These are phyloP conservation scores for Meriones unguiculatus DNA, from an alignment of 2,113 vertebrate species.

Conservation along the genomic window DNA sequence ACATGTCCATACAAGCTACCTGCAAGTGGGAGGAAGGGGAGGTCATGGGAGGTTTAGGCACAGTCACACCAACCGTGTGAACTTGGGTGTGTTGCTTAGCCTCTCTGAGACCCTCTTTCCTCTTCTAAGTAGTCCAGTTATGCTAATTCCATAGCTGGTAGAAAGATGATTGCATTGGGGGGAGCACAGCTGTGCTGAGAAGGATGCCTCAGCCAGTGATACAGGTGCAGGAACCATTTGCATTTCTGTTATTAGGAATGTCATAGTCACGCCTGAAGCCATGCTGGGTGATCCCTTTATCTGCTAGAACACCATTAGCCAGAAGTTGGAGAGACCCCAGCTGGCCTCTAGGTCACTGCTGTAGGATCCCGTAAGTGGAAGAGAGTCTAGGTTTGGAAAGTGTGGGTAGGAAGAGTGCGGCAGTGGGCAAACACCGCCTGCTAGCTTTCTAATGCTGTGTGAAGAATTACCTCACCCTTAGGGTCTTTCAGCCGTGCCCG, in stretches of 20 bases:
- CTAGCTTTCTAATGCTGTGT: background rate
- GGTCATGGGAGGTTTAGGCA: background rate
- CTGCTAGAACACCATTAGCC: background rate
- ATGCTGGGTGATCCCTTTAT: background rate
- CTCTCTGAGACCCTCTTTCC: slow-evolving; percentile 1
- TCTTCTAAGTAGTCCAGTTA: background rate
- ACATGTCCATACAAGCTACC: background rate
- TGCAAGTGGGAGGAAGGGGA: background rate
- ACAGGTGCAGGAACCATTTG: background rate
- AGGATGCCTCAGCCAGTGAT: background rate
- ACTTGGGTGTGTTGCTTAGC: background rate
- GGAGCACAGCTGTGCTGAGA: background rate
- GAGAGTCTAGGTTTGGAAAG: background rate
- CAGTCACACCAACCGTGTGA: background rate
- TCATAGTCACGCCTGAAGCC: background rate
- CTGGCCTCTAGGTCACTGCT: background rate
- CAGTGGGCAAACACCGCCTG: background rate
- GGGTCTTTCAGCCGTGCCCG: rapidly evolving
- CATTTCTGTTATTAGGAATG: background rate
- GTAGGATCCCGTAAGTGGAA: background rate
- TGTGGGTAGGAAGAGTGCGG: background rate
- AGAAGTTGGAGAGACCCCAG: no score
- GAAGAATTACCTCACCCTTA: background rate
- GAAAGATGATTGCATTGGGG: background rate
- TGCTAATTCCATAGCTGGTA: background rate